Conservation (phyloP, 2,888 invertebrate genomes). For the Oscheius myriophilus region DNA sequence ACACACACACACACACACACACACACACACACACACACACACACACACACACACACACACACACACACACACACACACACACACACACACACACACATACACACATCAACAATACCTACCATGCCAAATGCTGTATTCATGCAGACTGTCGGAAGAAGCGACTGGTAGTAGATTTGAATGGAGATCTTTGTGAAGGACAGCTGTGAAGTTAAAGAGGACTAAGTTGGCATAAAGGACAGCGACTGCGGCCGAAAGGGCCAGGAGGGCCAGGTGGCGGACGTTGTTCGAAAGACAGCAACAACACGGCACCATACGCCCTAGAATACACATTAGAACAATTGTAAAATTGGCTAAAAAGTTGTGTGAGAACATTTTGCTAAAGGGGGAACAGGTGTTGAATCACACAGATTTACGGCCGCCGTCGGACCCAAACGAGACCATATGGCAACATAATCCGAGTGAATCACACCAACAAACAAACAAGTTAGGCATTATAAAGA, state of each 20-base stretch:
- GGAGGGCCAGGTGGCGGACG: slow-evolving; percentile 51
- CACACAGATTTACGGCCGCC: too few relatives aligned
- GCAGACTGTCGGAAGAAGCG: slow-evolving; percentile 36
- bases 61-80: too few relatives aligned
- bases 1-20: too few relatives aligned
- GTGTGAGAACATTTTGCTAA: neutral
- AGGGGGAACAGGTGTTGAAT: neutral
- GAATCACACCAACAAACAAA: too few relatives aligned
- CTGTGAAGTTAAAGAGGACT: slow-evolving; percentile 56
- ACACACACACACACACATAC: too few relatives aligned
- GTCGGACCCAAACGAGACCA: too few relatives aligned
- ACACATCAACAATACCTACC: slow-evolving; percentile 29
- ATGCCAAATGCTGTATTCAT: slow-evolving; percentile 36
- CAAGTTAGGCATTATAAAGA: slow-evolving; percentile 1
- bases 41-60: too few relatives aligned
- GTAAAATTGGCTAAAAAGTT: neutral
- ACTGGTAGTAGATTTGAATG: slow-evolving; percentile 35
- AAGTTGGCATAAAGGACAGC: slow-evolving; percentile 55
- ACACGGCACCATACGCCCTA: slow-evolving; percentile 40
- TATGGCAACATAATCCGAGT: too few relatives aligned
- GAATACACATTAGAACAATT: neutral
- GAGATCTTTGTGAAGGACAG: slow-evolving; percentile 42
- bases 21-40: too few relatives aligned
- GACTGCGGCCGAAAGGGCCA: slow-evolving; percentile 48
- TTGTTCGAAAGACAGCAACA: slow-evolving; percentile 54